Percentiles rank a stretch among this genome's conserved stretches.
Evolutionary conservation across 2,797 vertebrate genomes (phyloP).

Genomic region (Fistularia commersonii): DNA sequence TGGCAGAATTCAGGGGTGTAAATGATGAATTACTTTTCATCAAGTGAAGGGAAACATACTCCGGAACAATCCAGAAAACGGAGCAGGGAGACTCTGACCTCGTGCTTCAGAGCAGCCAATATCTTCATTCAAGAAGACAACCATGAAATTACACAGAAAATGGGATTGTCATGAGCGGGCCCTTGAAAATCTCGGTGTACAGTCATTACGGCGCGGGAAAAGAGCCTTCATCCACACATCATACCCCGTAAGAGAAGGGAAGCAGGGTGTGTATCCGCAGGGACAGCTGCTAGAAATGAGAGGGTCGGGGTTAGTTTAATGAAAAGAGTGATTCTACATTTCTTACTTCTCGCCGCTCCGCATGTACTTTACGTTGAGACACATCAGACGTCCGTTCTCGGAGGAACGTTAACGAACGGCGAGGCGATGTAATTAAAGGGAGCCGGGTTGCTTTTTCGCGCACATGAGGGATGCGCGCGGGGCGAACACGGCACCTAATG

Average conservation of each 20-base stretch:
- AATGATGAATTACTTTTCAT: constrained; percentile 99
- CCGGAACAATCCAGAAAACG: constrained; percentile 98
- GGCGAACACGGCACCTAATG: constrained; percentile 63
- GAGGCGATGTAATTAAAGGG: constrained; percentile 58
- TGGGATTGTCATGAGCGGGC: constrained; percentile 99
- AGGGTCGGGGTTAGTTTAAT: constrained; percentile 46
- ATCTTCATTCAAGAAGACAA: constrained; percentile 99
- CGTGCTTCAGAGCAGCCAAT: constrained; percentile 99
- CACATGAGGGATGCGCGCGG: constrained; percentile 42
- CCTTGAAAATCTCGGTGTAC: constrained; percentile 99
- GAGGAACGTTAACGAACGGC: constrained; percentile 42
- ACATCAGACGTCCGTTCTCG: constrained; percentile 8
- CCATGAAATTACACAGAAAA: constrained; percentile 99
- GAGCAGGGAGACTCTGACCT: constrained; percentile 99
- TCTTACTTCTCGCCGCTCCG: constrained; percentile 11
- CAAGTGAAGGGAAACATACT: constrained; percentile 98
- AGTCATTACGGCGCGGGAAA: constrained; percentile 95
- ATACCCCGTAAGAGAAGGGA: constrained; percentile 86
- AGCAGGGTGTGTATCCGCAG: constrained; percentile 57
- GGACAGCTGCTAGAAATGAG: constrained; percentile 48
- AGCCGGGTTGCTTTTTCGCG: too few species aligned
- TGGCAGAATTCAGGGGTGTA: constrained; percentile 99
- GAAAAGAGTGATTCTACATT: constrained; percentile 42
- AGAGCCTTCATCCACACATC: constrained; percentile 99
- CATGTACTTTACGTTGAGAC: constrained; percentile 5